phyloP scores from a whole-genome alignment of 1,140 invertebrate species.

The Bombus turneri region DNA sequence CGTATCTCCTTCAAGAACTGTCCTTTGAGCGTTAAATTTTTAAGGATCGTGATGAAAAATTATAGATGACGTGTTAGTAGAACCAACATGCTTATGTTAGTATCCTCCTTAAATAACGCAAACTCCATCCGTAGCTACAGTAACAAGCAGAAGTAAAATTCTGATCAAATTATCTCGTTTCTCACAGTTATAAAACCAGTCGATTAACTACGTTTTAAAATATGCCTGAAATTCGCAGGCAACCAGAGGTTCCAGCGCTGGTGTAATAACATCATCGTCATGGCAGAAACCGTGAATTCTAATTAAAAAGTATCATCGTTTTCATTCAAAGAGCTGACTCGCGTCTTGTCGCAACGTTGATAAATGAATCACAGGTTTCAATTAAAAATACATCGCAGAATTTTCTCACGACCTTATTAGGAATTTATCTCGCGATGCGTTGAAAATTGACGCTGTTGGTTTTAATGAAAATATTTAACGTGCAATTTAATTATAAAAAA shows the following conservation, averaged over 20 bases:
- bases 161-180: neutral
- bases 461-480: neutral
- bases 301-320: conserved; percentile 19
- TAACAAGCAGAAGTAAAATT: neutral
- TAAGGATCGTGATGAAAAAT: no score
- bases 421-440: neutral
- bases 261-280: neutral
- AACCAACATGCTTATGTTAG: no score
- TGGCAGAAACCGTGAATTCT: neutral
- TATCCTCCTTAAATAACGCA: neutral
- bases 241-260: no score
- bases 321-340: neutral
- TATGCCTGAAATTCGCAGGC: neutral
- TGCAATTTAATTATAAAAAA: neutral
- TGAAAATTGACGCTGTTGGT: neutral
- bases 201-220: neutral
- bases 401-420: neutral
- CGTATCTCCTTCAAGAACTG: no score
- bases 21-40: no score
- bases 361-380: neutral
- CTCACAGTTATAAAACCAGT: neutral
- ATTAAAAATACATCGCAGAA: conserved; percentile 16
- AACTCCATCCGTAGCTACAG: neutral
- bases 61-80: no score
- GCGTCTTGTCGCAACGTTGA: neutral